Base-by-base conservation (phyloP, 1,140 invertebrate genomes). In the Thaumetopoea pityocampa region DNA sequence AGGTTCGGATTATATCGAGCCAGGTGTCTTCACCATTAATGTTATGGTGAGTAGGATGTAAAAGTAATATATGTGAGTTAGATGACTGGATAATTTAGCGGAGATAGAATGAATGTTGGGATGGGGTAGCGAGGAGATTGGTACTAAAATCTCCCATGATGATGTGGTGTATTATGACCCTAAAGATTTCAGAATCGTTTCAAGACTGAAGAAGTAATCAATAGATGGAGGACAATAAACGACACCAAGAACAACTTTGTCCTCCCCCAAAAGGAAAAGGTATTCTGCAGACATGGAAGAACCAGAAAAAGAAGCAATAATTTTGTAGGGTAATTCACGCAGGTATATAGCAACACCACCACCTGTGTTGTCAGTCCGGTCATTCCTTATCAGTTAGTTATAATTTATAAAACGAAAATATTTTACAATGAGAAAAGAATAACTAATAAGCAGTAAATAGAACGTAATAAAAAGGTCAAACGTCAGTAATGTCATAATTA, bases 381-480 rank as follows among this genome's bases (percentile, higher is more conserved):
- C 51, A n/a, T 53, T 53, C 1, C 51, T 22, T 2, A 53, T 18
- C 3, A 48, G 37, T n/a, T n/a, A n/a, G n/a, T n/a, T n/a, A n/a
- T n/a, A n/a, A n/a, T n/a, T n/a, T n/a, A n/a, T n/a, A n/a, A n/a
- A n/a, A n/a, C n/a, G n/a, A n/a, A n/a, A n/a, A n/a, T n/a, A n/a
- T n/a, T n/a, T n/a, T n/a, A n/a, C n/a, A n/a, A n/a, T n/a, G n/a
- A n/a, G n/a, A n/a, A n/a, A n/a, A n/a, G n/a, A n/a, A n/a, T n/a
- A n/a, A n/a, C n/a, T n/a, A n/a, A n/a, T n/a, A n/a, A n/a, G n/a
- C n/a, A n/a, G n/a, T n/a, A n/a, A n/a, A n/a, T n/a, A n/a, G n/a
- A n/a, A n/a, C n/a, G n/a, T n/a, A n/a, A n/a, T n/a, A n/a, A n/a
- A n/a, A n/a, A n/a, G n/a, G n/a, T n/a, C n/a, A n/a, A n/a, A n/a